Conservation (phyloP, 2,113 vertebrate species). For the Sapayoa aenigma region DNA sequence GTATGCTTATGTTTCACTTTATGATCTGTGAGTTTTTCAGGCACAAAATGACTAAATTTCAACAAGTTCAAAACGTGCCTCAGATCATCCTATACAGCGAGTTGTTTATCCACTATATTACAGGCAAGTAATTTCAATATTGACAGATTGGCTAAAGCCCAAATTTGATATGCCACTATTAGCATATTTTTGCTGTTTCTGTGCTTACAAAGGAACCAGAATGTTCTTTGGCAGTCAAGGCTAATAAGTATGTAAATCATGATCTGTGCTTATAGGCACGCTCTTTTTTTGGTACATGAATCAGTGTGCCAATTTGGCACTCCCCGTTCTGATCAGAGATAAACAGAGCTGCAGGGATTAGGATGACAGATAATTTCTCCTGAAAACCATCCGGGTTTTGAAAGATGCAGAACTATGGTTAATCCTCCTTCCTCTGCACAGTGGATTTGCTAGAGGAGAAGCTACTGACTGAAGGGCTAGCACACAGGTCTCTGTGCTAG, state of each 20-base stretch:
- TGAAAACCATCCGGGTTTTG: background rate
- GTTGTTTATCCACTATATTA: conserved; percentile 59
- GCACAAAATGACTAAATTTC: conserved; percentile 62
- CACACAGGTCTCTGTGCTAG: background rate
- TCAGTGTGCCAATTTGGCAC: conserved; percentile 56
- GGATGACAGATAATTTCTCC: conserved; percentile 36
- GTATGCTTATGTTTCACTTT: conserved; percentile 18
- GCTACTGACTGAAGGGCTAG: background rate
- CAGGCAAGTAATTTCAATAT: conserved; percentile 64
- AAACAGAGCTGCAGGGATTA: conserved; percentile 56
- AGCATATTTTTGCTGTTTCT: conserved; percentile 66
- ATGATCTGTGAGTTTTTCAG: conserved; percentile 40
- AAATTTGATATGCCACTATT: conserved; percentile 60
- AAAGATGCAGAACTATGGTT: background rate
- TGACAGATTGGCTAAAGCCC: conserved; percentile 63
- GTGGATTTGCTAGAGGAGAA: background rate
- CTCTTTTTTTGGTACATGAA: conserved; percentile 50
- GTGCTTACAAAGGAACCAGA: conserved; percentile 50
- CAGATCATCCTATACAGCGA: conserved; percentile 1
- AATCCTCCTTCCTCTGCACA: background rate
- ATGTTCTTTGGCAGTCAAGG: conserved; percentile 57
- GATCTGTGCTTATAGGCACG: conserved; percentile 59
- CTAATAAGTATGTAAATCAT: conserved; percentile 66
- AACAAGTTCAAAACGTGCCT: conserved; percentile 55
- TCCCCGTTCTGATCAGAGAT: conserved; percentile 45